These are phyloP conservation scores for Dendrocincla fuliginosa DNA, from an alignment of 2,797 vertebrate species.

Conservation along the genomic window DNA sequence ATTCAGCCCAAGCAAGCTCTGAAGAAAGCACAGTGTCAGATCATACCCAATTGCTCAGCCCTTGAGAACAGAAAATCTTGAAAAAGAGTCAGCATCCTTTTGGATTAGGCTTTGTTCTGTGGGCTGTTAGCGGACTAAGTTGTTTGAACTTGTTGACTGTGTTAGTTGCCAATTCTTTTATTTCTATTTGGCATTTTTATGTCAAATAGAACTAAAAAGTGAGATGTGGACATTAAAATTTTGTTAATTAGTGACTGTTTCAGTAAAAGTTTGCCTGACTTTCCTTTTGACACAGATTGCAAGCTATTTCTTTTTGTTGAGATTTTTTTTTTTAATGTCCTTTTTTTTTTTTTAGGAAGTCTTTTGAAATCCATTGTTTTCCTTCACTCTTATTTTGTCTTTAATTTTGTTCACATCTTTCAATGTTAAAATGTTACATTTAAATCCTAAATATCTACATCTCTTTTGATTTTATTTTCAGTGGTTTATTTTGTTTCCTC, in stretches of 20 bases:
- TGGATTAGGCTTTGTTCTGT: neutral
- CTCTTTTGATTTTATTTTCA: neutral
- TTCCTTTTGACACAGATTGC: neutral
- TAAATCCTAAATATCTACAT: neutral
- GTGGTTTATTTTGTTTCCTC: neutral
- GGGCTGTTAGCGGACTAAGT: neutral
- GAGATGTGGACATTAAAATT: neutral
- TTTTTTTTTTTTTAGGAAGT: neutral
- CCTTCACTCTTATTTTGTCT: neutral
- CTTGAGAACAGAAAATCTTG: neutral
- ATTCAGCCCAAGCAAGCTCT: neutral
- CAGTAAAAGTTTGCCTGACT: neutral
- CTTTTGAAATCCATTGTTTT: neutral
- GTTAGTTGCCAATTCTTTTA: neutral
- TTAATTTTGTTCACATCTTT: neutral
- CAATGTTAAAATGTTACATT: neutral
- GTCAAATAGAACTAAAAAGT: neutral
- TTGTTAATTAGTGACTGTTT: neutral
- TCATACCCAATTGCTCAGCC: rapidly evolving
- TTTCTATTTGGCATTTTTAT: neutral
- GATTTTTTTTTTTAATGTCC: neutral
- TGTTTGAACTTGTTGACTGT: neutral
- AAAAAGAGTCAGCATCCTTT: neutral
- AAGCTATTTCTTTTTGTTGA: neutral
- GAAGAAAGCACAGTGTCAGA: neutral